These are phyloP conservation scores for Oscheius sp. DNA, from an alignment of 2,888 invertebrate genomes.

Conservation along the genomic window DNA sequence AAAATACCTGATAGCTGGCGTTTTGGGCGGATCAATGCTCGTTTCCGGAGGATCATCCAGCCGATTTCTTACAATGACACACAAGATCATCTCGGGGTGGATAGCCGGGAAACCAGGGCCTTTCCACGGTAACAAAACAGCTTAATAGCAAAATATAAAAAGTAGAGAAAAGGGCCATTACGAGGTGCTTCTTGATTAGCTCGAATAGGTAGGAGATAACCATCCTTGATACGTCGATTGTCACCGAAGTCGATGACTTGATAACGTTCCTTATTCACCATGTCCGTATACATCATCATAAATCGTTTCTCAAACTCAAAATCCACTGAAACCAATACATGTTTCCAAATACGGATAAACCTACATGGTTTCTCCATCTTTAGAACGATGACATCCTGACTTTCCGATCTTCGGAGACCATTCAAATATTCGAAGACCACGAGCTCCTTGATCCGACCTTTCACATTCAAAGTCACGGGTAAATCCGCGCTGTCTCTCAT, in stretches of 20 bases:
- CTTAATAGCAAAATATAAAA: constrained; percentile 16
- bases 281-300: constrained; percentile 35
- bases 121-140: constrained; percentile 45
- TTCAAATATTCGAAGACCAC: constrained; percentile 43
- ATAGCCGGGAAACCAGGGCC: constrained; percentile 49
- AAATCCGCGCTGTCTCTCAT: constrained; percentile 36
- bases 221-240: constrained; percentile 37
- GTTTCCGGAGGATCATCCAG: neutral
- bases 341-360: neutral
- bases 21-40: no score
- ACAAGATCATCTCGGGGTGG: constrained; percentile 39
- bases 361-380: constrained; percentile 34
- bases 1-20: no score
- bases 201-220: constrained; percentile 39
- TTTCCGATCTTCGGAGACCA: constrained; percentile 21
- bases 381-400: constrained; percentile 37
- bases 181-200: constrained; percentile 32
- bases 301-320: constrained; percentile 24
- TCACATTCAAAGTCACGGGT: constrained; percentile 30
- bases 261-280: constrained; percentile 37
- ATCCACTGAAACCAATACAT: constrained; percentile 34
- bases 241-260: constrained; percentile 39
- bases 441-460: constrained; percentile 40
- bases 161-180: constrained; percentile 8
- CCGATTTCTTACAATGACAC: constrained; percentile 17